Conservation (phyloP, 2,797 vertebrate genomes). For the Limosa lapponica region DNA sequence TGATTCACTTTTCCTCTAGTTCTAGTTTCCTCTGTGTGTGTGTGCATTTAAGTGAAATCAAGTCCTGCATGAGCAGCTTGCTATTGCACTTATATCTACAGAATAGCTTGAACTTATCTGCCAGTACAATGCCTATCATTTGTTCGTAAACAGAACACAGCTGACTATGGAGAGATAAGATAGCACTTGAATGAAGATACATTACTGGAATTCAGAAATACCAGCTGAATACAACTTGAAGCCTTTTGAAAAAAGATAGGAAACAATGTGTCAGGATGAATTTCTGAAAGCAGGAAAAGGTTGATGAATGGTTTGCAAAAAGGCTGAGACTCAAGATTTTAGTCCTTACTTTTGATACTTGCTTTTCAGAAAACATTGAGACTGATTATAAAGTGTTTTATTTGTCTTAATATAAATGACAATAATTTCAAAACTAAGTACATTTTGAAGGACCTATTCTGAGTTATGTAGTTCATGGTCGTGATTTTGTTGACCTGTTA, state of each 20-base stretch:
- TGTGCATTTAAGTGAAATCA: background rate
- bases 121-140: background rate
- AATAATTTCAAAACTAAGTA: background rate
- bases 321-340: background rate
- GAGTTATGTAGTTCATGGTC: rapidly evolving
- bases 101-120: background rate
- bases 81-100: background rate
- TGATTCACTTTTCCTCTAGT: background rate
- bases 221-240: background rate
- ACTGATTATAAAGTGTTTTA: background rate
- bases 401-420: background rate
- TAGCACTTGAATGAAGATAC: background rate
- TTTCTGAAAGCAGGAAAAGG: background rate
- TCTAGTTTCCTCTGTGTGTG: background rate
- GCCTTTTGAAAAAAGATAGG: background rate
- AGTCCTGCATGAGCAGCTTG: background rate
- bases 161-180: background rate
- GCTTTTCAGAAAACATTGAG: background rate
- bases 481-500: background rate
- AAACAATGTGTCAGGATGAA: background rate
- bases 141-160: background rate
- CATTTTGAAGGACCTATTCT: background rate
- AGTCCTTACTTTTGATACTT: background rate
- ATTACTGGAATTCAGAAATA: background rate
- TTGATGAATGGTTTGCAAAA: background rate